Base-by-base conservation (phyloP, 2,113 vertebrate genomes). In the Podilymbus podiceps region DNA sequence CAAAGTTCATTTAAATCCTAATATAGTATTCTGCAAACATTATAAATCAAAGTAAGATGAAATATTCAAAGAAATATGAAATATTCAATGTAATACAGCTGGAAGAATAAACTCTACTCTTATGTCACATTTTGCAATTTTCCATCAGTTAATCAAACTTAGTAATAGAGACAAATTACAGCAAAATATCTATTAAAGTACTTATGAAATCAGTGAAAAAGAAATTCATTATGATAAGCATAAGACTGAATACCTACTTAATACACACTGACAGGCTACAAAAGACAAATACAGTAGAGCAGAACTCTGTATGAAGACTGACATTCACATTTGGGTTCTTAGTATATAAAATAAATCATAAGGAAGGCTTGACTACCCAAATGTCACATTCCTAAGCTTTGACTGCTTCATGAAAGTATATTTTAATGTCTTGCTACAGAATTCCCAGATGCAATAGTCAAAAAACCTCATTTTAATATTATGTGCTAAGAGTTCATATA, bases 151-250 rank as follows among this genome's bases (percentile, higher is more conserved):
- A 28, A 86, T 89, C 31, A 73, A 18, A 76, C 68, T 64, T 85
- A 90, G 53, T 71, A 86, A 87, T 17, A 84, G 21, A 92, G 64
- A 90, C 27, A 96, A 86, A 94, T 90, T 82, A 75, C 15, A 63
- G 9, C 13, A 81, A 67, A 73, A 79, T 33, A 84, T 55, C n/a
- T 90, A 79, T 72, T 84, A 64, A 90, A 94, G 89, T 86, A 66
- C 52, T 84, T 84, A 71, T 9, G 4, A 63, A 93, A 90, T 44
- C 50, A 81, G 28, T 50, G n/a, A 55, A 59, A 91, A 91, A 94
- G 19, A 75, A 95, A 86, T 82, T 68, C 10, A 84, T 88, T 95
- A 40, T 21, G 55, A 44, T 84, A 89, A 85, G 13, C 40, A 23
- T 66, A 77, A 89, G 63, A 79, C 28, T 64, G n/a, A 92, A 90